Evolutionary conservation across 2,888 invertebrate species (phyloP), one percentile per base, ranked within the genome.

Genomic region (Epinotia nisella): DNA sequence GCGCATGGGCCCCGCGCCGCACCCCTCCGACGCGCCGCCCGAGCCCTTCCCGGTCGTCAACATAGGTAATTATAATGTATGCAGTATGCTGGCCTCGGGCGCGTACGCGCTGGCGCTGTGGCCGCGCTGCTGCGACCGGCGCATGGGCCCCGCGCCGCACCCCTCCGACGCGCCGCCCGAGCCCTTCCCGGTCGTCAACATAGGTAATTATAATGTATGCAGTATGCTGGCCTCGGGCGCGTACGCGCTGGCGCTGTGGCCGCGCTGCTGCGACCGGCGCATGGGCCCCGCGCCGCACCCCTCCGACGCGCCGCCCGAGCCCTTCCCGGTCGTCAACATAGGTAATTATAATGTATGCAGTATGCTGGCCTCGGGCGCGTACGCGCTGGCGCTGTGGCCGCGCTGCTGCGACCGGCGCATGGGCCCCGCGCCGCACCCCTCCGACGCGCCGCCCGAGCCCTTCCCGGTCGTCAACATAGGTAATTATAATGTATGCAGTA

Each of bases 71-170:
- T n/a, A n/a, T n/a, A n/a, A n/a, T n/a, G 94, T 94, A 75, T 79
- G 2, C 84, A 97, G 97, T 1, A 94, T 96, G 81, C 94, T 98
- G 90, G 95, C 95, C 51, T 96, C 97, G 80, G 98, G 98, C 0
- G 95, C 95, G 79, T 96, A 96, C 85, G 94, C 98, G 76, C 86
- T 98, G 51, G 96, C 98, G 1, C 91, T 98, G 75, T 98, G 98
- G 98, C 97, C 97, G 19, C 94, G 96, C 41, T 96, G 96, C 80
- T 96, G 97, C 66, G 97, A 97, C 85, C 97, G 97, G 78, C 95
- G 97, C 80, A 94, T 97, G 76, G 98, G 98, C 0, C 98, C 98
- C 49, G 97, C 98, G 51, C 98, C 98, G 10, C 96, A 95, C 21
- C 94, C 95, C 35, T 82, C 86, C 75, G 91, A 92, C 79, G 77